Evolutionary conservation across 2,113 vertebrate species (phyloP), one percentile per base, ranked within the genome.

Genomic region (Lampris incognitus): DNA sequence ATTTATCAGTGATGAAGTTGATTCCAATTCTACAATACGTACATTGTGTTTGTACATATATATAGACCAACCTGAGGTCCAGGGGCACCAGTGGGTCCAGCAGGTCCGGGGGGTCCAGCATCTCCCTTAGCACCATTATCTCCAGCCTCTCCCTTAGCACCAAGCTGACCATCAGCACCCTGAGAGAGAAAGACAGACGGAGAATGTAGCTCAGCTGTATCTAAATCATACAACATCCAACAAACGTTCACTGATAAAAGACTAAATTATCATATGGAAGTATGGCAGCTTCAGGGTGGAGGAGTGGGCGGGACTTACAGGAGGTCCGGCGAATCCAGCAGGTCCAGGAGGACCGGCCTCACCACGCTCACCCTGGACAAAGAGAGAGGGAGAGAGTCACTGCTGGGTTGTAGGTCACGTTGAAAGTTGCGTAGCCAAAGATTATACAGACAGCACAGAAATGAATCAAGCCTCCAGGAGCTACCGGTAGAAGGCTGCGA

Each of bases 281-380:
- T 24, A 24, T 24, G 24, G 24, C 24, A 24, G 24, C 24, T 24
- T 24, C 24, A 24, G 24, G 24, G 24, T 24, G 24, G 24, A 24
- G 0, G 9, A 52, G 24, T 38, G 74, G 40, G 56, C 7, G 41
- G 75, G 79, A 96, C 96, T 97, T 81, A 99, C 98, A 58, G 98
- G 98, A 85, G 98, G 97, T 93, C 98, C 98, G 85, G 98, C 97
- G 13, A 99, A 99, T 93, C 98, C 98, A 93, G 97, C 97, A 86
- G 97, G 97, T 89, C 98, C 98, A 0, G 97, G 93, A 65, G 97
- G 93, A 83, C 98, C 98, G 51, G 95, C 39, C 87, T 99, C 98
- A 79, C 98, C 98, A 9, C 98, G 97, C 86, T 98, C 98, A 62
- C 98, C 98, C 98, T 99, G 78, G 11, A 48, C 71, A 10, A 79